Base-by-base conservation (phyloP, 2,888 invertebrate species). In the Napeogenes sylphis region DNA sequence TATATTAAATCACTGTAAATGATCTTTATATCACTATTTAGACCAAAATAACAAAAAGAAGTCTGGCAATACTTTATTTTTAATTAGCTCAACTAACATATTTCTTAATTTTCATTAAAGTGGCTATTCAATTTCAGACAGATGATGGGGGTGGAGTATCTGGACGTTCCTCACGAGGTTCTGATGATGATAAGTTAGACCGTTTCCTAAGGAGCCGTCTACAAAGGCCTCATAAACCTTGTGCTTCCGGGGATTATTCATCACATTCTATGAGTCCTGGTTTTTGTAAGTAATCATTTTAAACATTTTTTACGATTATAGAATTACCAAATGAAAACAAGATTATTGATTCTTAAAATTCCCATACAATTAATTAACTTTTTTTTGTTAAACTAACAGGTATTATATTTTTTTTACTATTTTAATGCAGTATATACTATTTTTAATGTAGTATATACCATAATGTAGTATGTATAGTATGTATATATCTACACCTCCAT, bases 141-240 rank as follows among this genome's bases (percentile, higher is more conserved):
- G 95, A 95, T 61, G 90, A 90, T 70, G 87, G 89, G 6, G 87
- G 90, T 67, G 87, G 89, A 69, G 70, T 81, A 32, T 86, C 90
- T 53, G 89, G 88, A 0, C 78, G 88, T 0, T 87, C 87, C 68
- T 92, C 84, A 68, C 85, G 84, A 83, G 92, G 90, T 73, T 93
- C 87, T 73, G 93, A 89, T 74, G 94, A 90, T 76, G 94, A 90
- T 79, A 92, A 90, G 81, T 84, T 90, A 75, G 93, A 88, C 80
- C 91, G 87, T 75, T 92, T 82, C 78, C 85, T 86, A 55, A 83
- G 91, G 32, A 87, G 82, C 69, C 87, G 91, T 35, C 75, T 90
- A 30, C 87, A 87, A 69, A 73, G 91, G 69, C 83, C 85, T 47
- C 88, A 87, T 70, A 88, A 90, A 72, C 76, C 87, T 5, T 80